Percentiles rank a stretch among this genome's conserved stretches.
Conservation (phyloP, 1,140 invertebrate genomes). For the Drosophila parabipectinata region DNA sequence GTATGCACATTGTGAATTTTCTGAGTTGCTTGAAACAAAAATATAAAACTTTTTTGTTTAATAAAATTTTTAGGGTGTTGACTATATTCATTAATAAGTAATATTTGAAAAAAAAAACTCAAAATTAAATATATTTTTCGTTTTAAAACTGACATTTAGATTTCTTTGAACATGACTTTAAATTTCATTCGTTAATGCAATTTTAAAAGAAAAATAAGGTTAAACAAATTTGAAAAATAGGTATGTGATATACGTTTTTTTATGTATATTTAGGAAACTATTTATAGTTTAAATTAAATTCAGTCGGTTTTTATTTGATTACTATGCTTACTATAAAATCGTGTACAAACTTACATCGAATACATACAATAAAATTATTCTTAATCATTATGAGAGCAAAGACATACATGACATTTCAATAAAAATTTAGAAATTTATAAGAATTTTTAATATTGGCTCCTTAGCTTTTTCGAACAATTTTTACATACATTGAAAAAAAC, state of each 20-base stretch:
- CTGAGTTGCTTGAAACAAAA: background rate
- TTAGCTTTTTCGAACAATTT: background rate
- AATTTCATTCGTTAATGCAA: background rate
- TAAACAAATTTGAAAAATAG: background rate
- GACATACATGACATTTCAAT: constrained; percentile 39
- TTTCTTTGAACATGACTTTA: background rate
- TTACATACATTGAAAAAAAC: background rate
- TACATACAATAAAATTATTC: constrained; percentile 44
- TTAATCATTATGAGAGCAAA: constrained; percentile 44
- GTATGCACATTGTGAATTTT: background rate
- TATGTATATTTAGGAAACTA: background rate
- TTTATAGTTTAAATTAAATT: constrained; percentile 57
- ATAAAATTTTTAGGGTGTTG: no score
- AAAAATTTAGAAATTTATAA: constrained; percentile 16
- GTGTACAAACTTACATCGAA: constrained; percentile 41
- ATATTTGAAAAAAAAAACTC: no score
- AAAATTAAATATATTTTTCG: no score
- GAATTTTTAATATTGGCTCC: background rate
- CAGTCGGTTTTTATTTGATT: constrained; percentile 67
- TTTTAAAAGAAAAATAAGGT: background rate
- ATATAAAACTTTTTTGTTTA: no score
- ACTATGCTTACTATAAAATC: constrained; percentile 47
- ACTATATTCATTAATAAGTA: no score
- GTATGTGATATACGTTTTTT: background rate
- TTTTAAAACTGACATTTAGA: background rate